Evolutionary conservation across 2,888 invertebrate genomes (phyloP).

Genomic region (Stenodema calcarata): DNA sequence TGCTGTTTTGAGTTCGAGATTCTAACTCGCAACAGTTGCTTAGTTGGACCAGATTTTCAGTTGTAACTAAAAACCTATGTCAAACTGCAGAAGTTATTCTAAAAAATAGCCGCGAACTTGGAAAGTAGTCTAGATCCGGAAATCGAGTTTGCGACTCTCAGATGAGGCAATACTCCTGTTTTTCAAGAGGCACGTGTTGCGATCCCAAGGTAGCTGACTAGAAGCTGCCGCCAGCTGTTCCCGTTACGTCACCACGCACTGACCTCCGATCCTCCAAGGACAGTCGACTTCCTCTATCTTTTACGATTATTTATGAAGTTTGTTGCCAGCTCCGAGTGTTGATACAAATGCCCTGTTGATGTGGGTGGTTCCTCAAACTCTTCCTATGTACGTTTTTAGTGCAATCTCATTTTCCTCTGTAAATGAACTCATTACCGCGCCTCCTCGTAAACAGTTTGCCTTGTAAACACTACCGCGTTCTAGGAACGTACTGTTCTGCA

Average conservation of each 20-base stretch:
- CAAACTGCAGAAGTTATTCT: background rate
- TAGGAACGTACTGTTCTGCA: too few species aligned
- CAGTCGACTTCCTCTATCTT: slow-evolving; percentile 44
- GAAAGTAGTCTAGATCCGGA: background rate
- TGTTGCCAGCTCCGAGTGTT: background rate
- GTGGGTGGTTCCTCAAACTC: background rate
- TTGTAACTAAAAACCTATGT: too few species aligned
- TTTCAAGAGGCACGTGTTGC: background rate
- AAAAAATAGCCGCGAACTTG: background rate
- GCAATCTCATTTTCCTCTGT: too few species aligned
- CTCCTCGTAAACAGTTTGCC: too few species aligned
- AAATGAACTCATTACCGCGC: too few species aligned
- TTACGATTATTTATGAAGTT: slow-evolving; percentile 48
- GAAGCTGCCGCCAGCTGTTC: slow-evolving; percentile 32
- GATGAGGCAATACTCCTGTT: background rate
- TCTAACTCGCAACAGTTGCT: too few species aligned
- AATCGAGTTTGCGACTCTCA: background rate
- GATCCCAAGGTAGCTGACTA: background rate
- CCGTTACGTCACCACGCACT: slow-evolving; percentile 47
- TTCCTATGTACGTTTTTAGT: too few species aligned
- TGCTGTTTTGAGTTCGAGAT: too few species aligned
- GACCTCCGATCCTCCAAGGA: slow-evolving; percentile 45
- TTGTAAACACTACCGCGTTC: too few species aligned
- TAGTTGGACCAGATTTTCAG: too few species aligned
- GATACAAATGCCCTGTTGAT: background rate